Conservation (phyloP, 2,888 invertebrate genomes). For the Heliconius charithonia region DNA sequence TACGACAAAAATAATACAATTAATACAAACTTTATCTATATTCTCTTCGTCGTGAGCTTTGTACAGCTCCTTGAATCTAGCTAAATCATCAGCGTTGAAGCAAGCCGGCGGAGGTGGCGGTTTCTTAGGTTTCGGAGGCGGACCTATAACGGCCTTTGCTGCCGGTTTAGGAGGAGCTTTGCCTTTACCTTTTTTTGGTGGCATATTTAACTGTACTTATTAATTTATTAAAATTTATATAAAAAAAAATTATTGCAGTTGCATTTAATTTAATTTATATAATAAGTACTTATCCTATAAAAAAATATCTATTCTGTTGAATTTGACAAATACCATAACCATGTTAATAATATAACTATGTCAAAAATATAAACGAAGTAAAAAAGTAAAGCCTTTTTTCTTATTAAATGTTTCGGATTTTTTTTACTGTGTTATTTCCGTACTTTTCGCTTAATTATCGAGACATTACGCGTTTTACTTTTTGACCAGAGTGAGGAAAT, state of each 20-base stretch:
- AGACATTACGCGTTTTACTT: too few relatives aligned
- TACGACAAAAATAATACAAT: background rate
- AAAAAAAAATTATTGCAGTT: too few relatives aligned
- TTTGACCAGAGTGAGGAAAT: too few relatives aligned
- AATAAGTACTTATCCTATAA: background rate
- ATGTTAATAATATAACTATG: background rate
- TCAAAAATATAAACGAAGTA: background rate
- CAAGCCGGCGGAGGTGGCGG: conserved; percentile 73
- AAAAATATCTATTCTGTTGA: background rate
- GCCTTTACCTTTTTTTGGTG: conserved; percentile 64
- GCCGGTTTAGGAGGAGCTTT: conserved; percentile 50
- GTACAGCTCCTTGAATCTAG: conserved; percentile 67
- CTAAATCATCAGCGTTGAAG: conserved; percentile 67
- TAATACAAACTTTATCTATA: conserved; percentile 65
- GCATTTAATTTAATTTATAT: background rate
- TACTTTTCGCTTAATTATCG: too few relatives aligned
- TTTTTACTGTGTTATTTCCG: too few relatives aligned
- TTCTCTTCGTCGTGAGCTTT: conserved; percentile 70
- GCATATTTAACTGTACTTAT: conserved; percentile 50
- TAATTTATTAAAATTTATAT: background rate
- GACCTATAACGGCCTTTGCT: conserved; percentile 51
- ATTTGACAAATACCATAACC: conserved; percentile 9
- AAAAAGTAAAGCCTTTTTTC: too few relatives aligned
- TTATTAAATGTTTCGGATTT: too few relatives aligned
- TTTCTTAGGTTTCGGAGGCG: conserved; percentile 70